Evolutionary conservation across 2,113 vertebrate genomes (phyloP), one percentile per base, ranked within the genome.

Genomic region (Bufo bufo): DNA sequence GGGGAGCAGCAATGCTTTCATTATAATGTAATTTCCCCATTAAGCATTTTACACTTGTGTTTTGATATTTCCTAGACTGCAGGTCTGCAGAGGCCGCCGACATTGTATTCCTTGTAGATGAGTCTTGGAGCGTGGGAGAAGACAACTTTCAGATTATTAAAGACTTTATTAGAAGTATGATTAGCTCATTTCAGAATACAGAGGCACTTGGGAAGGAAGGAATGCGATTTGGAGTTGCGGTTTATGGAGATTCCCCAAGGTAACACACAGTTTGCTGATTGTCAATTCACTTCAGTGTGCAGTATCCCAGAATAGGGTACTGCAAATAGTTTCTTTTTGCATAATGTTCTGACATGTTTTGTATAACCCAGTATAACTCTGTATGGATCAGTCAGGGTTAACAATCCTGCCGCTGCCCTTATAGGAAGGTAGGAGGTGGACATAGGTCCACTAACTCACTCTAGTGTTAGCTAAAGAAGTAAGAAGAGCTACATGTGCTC

Each of bases 61-160:
- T 63, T 82, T 47, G 52, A 50, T 23, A 79, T 83, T 72, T 72
- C 20, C 58, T 92, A 98, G 97, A 90, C n/a, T 98, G 97, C 92
- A 93, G 94, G 88, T 96, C 94, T 0, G 94, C 94, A 3, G 93
- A 93, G 87, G 92, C 92, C 84, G 97, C 96, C 0, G 93, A 98
- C 4, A 75, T 98, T 0, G 92, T 98, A 49, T 97, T 98, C 92
- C 93, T 98, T 1, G 92, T 97, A 92, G 97, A 97, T 75, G 96
- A 94, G 23, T 96, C 95, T 0, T 93, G 94, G 94, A 91, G 90
- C 0, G 6, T 94, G 0, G 95, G 94, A 17, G 91, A 89, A 45
- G 91, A 59, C 72, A 94, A 93, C 89, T 96, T 95, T 86, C 82
- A 0, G 89, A 89, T 89, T 59, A 90, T 97, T 65, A 96, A 94